phyloP scores from a whole-genome alignment of 2,113 vertebrate species.

The Poeciliopsis prolifica region DNA sequence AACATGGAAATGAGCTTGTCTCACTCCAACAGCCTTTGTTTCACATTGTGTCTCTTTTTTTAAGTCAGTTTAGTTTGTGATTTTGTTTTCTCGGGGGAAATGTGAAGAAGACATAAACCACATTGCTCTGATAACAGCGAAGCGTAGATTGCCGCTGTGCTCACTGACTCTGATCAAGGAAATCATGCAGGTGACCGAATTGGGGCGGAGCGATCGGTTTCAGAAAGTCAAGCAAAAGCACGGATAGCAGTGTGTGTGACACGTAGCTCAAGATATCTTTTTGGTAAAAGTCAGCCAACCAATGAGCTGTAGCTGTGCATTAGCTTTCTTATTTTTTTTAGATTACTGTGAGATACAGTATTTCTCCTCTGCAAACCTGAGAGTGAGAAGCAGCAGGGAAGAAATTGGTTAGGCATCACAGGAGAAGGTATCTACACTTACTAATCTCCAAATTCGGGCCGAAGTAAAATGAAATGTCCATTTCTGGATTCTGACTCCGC shows the following conservation, averaged over 20 bases:
- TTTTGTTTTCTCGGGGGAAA: slow-evolving; percentile 38
- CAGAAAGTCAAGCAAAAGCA: slow-evolving; percentile 39
- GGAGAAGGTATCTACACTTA: slow-evolving; percentile 49
- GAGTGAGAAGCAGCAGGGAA: slow-evolving; percentile 29
- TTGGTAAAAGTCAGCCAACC: slow-evolving; percentile 47
- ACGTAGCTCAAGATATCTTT: slow-evolving; percentile 40
- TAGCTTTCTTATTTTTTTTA: slow-evolving; percentile 57
- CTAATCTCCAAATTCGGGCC: slow-evolving; percentile 42
- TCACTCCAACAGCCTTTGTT: neutral
- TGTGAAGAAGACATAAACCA: slow-evolving; percentile 16
- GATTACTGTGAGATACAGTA: slow-evolving; percentile 58
- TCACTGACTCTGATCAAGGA: slow-evolving; percentile 57
- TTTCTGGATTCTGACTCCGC: slow-evolving; percentile 54
- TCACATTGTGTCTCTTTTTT: slow-evolving; percentile 17
- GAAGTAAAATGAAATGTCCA: slow-evolving; percentile 63
- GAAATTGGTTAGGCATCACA: slow-evolving; percentile 33
- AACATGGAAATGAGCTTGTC: slow-evolving; percentile 6
- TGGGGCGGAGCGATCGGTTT: slow-evolving; percentile 31
- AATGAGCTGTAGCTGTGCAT: slow-evolving; percentile 58
- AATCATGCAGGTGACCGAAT: slow-evolving; percentile 43
- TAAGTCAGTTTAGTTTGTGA: slow-evolving; percentile 12
- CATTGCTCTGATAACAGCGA: slow-evolving; percentile 31
- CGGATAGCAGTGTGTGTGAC: neutral
- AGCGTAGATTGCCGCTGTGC: slow-evolving; percentile 54
- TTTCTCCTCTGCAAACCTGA: slow-evolving; percentile 34